phyloP scores from a whole-genome alignment of 2,113 vertebrate genomes.

The Chaetodon trifascialis region DNA sequence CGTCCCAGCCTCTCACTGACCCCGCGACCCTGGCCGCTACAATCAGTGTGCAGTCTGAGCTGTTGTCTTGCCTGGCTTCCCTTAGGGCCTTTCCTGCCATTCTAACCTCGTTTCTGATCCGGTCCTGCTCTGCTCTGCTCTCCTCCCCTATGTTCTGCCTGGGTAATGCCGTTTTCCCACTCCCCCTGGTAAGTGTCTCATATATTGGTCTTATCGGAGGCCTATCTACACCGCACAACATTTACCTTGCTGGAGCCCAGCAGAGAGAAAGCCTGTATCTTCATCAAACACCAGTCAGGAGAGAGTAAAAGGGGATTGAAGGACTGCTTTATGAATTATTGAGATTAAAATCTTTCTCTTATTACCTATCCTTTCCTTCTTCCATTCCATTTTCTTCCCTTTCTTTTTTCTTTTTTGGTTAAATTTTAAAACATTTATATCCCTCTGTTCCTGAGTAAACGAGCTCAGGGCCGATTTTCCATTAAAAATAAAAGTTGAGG shows the following conservation, averaged over 20 bases:
- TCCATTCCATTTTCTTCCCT: conserved; percentile 79
- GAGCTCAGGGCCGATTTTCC: conserved; percentile 85
- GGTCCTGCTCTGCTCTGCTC: conserved; percentile 39
- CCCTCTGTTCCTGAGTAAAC: conserved; percentile 86
- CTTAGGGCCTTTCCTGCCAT: conserved; percentile 62
- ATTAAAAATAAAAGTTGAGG: conserved; percentile 88
- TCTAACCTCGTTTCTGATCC: conserved; percentile 76
- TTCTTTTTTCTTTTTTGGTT: conserved; percentile 74
- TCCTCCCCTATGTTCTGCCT: conserved; percentile 44
- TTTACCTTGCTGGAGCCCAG: conserved; percentile 77
- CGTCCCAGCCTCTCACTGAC: conserved; percentile 39
- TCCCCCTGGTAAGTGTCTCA: conserved; percentile 65
- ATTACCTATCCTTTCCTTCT: conserved; percentile 84
- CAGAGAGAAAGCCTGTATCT: conserved; percentile 83
- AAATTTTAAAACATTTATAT: conserved; percentile 91
- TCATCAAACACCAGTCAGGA: conserved; percentile 88
- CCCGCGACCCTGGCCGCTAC: conserved; percentile 50
- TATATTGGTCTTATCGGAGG: conserved; percentile 75
- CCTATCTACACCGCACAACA: conserved; percentile 70
- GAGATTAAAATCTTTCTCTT: conserved; percentile 89
- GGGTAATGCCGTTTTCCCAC: conserved; percentile 65
- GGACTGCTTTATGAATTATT: conserved; percentile 89
- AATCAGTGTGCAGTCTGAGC: conserved; percentile 50
- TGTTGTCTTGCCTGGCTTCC: conserved; percentile 54
- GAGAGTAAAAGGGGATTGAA: conserved; percentile 80